Conservation (phyloP, 1,140 invertebrate species). For the Nymphalis io region DNA sequence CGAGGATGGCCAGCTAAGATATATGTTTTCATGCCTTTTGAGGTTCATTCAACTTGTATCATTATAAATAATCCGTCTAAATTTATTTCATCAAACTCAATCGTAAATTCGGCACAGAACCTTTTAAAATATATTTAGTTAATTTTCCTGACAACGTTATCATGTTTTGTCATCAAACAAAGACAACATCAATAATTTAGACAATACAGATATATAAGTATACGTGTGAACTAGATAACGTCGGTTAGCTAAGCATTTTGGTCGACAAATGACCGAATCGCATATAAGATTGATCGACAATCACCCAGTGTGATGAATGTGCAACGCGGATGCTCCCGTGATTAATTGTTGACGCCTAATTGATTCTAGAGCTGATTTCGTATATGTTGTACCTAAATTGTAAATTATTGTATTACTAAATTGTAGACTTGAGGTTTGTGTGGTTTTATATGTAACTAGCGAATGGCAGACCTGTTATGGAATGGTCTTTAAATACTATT, state of each 20-base stretch:
- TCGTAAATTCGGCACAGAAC: no score
- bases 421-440: no score
- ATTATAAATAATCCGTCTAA: no score
- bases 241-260: constrained; percentile 22
- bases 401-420: neutral
- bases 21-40: no score
- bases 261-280: constrained; percentile 37
- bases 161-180: neutral
- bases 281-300: constrained; percentile 45
- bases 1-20: no score
- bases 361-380: constrained; percentile 38
- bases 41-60: no score
- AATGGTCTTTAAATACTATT: no score
- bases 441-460: no score
- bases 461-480: no score
- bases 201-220: neutral
- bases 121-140: no score
- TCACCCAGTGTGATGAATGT: constrained; percentile 41
- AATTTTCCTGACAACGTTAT: no score
- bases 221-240: constrained; percentile 6
- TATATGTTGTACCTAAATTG: constrained; percentile 28
- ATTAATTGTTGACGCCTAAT: constrained; percentile 44
- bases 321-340: constrained; percentile 35
- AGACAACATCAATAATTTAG: neutral
- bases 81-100: no score